These are phyloP conservation scores for Poecile montanus DNA, from an alignment of 2,797 vertebrate genomes.

Conservation along the genomic window DNA sequence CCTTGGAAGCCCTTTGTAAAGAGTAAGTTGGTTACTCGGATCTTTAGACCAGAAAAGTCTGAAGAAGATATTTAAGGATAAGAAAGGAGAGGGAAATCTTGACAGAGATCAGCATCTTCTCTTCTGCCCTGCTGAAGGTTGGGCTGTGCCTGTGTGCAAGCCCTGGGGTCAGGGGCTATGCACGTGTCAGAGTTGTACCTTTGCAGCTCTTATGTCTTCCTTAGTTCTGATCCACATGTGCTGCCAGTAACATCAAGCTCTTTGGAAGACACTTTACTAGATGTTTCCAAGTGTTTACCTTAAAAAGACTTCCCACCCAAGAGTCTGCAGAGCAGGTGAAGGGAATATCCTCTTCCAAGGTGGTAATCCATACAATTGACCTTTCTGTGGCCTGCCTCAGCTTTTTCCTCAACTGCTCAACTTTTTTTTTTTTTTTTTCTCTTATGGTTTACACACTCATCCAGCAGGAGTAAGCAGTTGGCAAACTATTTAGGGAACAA, in stretches of 20 bases:
- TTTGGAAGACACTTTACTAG: neutral
- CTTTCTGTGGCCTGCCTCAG: neutral
- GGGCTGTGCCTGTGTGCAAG: accelerated
- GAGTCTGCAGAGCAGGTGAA: neutral
- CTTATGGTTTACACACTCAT: neutral
- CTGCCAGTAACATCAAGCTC: neutral
- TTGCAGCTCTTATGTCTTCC: neutral
- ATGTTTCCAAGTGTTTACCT: neutral
- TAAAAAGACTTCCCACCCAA: neutral
- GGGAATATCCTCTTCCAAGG: neutral
- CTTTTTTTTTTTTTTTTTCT: neutral
- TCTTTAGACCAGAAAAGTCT: neutral
- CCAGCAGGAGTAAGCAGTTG: neutral
- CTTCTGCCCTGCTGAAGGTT: neutral
- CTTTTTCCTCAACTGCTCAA: neutral
- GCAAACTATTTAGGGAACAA: neutral
- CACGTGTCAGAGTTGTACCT: accelerated
- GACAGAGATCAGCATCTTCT: neutral
- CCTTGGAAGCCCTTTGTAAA: neutral
- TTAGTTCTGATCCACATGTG: neutral
- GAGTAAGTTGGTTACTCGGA: neutral
- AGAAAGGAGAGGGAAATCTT: neutral
- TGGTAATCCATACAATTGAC: neutral
- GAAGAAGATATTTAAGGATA: neutral
- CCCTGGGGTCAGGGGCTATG: neutral